phyloP scores from a whole-genome alignment of 2,797 vertebrate genomes.

The Ptychobarbus kaznakovi region DNA sequence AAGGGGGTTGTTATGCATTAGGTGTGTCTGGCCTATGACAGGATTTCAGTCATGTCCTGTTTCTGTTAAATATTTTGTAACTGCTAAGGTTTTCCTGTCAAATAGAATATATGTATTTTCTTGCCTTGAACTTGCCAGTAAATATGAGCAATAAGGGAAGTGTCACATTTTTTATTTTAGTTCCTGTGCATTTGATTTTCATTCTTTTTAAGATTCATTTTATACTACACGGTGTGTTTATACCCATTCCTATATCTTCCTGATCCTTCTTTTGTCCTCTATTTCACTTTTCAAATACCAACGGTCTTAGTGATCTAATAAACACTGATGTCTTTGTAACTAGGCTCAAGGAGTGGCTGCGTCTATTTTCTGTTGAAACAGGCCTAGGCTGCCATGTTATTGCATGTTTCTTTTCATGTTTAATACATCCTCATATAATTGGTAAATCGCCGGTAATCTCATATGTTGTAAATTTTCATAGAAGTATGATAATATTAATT shows the following conservation, averaged over 20 bases:
- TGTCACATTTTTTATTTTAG: neutral
- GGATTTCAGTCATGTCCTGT: slow-evolving; percentile 12
- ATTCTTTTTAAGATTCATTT: neutral
- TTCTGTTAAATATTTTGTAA: neutral
- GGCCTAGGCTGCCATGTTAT: slow-evolving; percentile 11
- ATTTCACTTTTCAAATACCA: neutral
- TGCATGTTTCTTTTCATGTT: slow-evolving; percentile 15
- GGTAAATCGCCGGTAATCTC: neutral
- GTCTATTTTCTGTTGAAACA: slow-evolving; percentile 34
- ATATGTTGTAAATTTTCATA: neutral
- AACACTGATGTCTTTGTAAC: neutral
- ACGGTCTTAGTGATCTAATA: slow-evolving; percentile 6
- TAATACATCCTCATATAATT: neutral
- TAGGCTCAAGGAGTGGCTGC: slow-evolving; percentile 31
- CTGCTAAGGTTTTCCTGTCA: neutral
- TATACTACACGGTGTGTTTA: neutral
- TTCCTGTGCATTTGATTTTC: neutral
- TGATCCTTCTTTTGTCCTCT: slow-evolving; percentile 18
- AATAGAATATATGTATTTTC: neutral
- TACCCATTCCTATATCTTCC: neutral
- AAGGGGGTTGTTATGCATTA: slow-evolving; percentile 15
- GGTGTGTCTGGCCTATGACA: slow-evolving; percentile 3
- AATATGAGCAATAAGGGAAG: neutral
- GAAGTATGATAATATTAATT: neutral
- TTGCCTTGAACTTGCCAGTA: neutral